Percentiles rank a stretch among this genome's conserved stretches.
Evolutionary conservation across 2,888 invertebrate species (phyloP).

Genomic region (Cryptocephalus primarius): DNA sequence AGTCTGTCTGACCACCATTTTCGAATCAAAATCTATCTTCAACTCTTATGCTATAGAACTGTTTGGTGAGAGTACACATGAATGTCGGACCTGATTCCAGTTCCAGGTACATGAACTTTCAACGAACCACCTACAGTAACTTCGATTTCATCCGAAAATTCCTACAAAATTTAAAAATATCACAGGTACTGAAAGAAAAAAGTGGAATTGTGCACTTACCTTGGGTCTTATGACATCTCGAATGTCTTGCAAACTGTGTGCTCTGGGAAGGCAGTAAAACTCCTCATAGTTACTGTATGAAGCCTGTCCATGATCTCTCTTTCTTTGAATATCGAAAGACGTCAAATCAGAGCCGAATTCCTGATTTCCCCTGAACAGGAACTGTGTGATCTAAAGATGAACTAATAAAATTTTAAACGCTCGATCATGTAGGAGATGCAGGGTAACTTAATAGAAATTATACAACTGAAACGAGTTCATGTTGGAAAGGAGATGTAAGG

Average conservation of each 20-base stretch:
- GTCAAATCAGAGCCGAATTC: constrained; percentile 72
- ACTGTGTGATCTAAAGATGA: constrained; percentile 48
- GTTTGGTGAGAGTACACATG: constrained; percentile 76
- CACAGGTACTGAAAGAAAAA: background rate
- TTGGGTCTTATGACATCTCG: constrained; percentile 52
- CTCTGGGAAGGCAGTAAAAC: constrained; percentile 62
- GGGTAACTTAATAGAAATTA: too few species aligned
- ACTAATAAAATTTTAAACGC: too few species aligned
- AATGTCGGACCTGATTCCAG: constrained; percentile 79
- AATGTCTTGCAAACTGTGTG: constrained; percentile 58
- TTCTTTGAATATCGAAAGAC: constrained; percentile 74
- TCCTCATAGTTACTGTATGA: constrained; percentile 68
- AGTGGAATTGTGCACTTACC: constrained; percentile 28
- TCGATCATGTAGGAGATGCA: too few species aligned
- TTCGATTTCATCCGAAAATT: constrained; percentile 72
- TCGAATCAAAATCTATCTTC: constrained; percentile 85
- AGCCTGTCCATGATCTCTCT: constrained; percentile 76
- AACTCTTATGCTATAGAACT: constrained; percentile 74
- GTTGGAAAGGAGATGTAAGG: too few species aligned
- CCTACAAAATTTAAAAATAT: constrained; percentile 37
- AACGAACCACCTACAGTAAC: constrained; percentile 75
- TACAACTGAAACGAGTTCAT: too few species aligned
- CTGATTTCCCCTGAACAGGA: constrained; percentile 51
- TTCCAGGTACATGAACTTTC: constrained; percentile 64
- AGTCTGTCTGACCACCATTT: constrained; percentile 42